Evolutionary conservation across 2,113 vertebrate genomes (phyloP).

Genomic region (Astur gentilis): DNA sequence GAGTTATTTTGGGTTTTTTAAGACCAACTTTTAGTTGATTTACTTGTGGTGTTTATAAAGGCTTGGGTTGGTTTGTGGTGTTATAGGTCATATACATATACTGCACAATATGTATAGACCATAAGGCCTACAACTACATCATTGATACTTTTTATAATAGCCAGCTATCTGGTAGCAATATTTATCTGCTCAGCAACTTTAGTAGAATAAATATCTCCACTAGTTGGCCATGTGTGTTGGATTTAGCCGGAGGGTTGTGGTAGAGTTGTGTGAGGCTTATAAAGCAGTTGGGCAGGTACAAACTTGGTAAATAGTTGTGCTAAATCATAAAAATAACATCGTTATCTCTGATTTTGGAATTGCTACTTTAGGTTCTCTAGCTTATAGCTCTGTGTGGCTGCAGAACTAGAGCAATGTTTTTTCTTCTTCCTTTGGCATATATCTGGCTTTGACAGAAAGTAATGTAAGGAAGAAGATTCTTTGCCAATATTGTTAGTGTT

Average conservation of each 20-base stretch:
- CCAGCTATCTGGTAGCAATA: background rate
- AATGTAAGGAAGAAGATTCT: background rate
- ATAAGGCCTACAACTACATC: background rate
- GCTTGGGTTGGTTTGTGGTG: background rate
- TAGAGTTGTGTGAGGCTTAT: background rate
- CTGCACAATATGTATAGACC: background rate
- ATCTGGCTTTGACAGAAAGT: background rate
- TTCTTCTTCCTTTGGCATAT: background rate
- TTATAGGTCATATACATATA: background rate
- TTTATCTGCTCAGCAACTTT: background rate
- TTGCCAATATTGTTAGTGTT: background rate
- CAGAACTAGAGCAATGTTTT: background rate
- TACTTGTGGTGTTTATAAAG: background rate
- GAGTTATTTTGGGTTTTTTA: background rate
- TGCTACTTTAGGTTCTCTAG: background rate
- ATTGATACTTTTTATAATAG: background rate
- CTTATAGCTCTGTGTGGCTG: background rate
- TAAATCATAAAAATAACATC: background rate
- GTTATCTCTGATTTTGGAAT: background rate
- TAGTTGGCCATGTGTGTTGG: background rate
- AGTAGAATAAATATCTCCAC: background rate
- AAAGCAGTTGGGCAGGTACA: background rate
- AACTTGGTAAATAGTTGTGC: background rate
- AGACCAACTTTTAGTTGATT: background rate
- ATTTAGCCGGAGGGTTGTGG: background rate